Percentiles rank a stretch among this genome's conserved stretches.
Evolutionary conservation across 2,113 vertebrate genomes (phyloP).

Genomic region (Saguinus midas): DNA sequence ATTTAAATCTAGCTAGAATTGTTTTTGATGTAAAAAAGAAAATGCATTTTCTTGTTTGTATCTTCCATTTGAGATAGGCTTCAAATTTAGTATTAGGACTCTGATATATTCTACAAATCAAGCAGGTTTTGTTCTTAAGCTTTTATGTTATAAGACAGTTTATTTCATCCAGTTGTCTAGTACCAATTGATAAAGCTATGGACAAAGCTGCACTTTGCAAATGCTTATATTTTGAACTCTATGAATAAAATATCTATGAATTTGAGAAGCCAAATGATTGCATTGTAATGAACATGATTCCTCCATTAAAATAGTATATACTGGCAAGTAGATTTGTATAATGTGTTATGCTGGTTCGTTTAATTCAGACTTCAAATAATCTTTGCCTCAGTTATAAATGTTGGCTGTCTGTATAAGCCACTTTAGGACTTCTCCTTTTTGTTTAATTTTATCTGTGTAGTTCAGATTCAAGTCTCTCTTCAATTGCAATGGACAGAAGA

Average conservation of each 20-base stretch:
- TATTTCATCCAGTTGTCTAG: neutral
- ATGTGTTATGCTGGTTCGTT: neutral
- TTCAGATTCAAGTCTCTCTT: neutral
- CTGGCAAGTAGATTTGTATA: neutral
- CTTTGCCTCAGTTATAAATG: constrained; percentile 7
- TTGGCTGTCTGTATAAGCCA: neutral
- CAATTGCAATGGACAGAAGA: neutral
- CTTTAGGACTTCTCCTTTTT: neutral
- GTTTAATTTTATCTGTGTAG: neutral
- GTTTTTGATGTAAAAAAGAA: neutral
- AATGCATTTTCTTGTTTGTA: neutral
- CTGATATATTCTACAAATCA: neutral
- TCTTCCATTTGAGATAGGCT: neutral
- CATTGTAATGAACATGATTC: neutral
- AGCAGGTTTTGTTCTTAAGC: neutral
- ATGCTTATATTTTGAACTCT: neutral
- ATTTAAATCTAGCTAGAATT: neutral
- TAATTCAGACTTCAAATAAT: neutral
- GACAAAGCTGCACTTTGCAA: neutral
- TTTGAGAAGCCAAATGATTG: neutral
- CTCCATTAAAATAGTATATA: neutral
- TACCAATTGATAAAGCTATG: neutral
- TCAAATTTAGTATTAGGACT: neutral
- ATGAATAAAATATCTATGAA: constrained; percentile 15
- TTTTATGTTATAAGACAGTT: neutral